Conservation (phyloP, 1,140 invertebrate species). For the Pseudomyrmex dendroicus region DNA sequence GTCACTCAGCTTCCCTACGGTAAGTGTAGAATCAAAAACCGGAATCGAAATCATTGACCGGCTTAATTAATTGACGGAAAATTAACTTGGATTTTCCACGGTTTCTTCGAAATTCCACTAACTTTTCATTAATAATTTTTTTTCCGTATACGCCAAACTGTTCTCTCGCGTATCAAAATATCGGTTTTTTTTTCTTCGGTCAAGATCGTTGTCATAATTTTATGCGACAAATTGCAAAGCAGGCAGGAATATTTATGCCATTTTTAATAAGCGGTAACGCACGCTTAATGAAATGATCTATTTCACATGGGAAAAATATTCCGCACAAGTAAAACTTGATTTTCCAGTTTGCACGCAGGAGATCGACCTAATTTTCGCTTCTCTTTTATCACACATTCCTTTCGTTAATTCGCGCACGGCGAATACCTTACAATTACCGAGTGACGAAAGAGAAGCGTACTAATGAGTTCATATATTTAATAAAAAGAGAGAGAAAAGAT, state of each 20-base stretch:
- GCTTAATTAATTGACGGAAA: no score
- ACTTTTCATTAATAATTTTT: neutral
- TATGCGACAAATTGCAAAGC: neutral
- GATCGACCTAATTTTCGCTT: neutral
- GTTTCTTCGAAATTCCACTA: neutral
- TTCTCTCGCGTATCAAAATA: neutral
- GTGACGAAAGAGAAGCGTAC: neutral
- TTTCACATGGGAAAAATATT: conserved; percentile 25
- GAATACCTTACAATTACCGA: neutral
- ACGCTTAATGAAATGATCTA: neutral
- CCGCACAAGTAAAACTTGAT: neutral
- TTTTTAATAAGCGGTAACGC: neutral
- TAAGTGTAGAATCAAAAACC: conserved; percentile 63
- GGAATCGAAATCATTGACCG: no score
- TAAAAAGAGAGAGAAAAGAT: neutral
- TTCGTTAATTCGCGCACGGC: neutral
- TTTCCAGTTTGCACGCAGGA: neutral
- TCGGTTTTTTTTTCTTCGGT: neutral
- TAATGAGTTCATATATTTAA: neutral
- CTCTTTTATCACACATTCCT: conserved; percentile 1
- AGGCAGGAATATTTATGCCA: neutral
- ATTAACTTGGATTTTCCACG: neutral
- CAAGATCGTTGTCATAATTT: neutral
- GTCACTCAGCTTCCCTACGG: conserved; percentile 83
- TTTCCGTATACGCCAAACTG: no score